phyloP scores from a whole-genome alignment of 2,888 invertebrate species.

The Prosapia bicincta region DNA sequence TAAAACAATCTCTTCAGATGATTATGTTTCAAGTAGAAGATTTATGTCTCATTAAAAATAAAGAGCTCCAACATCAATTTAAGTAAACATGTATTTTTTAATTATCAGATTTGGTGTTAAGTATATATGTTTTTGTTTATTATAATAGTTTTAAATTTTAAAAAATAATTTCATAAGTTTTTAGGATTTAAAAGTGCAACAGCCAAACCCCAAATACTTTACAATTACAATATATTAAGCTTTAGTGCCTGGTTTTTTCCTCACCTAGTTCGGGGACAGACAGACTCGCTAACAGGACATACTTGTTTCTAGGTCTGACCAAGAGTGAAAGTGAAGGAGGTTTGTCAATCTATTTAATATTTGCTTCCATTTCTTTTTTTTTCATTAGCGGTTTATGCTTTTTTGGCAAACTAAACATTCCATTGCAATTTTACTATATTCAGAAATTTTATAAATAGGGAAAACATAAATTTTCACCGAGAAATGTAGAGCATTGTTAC shows the following conservation, averaged over 20 bases:
- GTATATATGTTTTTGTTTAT: too few species aligned
- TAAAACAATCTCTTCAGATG: too few species aligned
- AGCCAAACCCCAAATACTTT: too few species aligned
- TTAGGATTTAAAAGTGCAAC: too few species aligned
- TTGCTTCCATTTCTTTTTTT: not conserved
- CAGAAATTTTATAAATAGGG: not conserved
- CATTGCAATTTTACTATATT: not conserved
- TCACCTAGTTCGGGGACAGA: not conserved
- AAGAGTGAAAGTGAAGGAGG: not conserved
- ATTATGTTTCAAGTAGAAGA: too few species aligned
- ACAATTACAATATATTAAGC: too few species aligned
- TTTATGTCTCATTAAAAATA: too few species aligned
- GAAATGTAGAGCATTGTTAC: not conserved
- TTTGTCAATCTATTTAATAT: not conserved
- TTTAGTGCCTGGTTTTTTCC: not conserved
- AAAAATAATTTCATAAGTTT: too few species aligned
- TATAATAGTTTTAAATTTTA: too few species aligned
- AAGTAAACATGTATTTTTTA: too few species aligned
- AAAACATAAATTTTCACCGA: not conserved
- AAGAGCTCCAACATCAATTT: too few species aligned
- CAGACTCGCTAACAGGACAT: not conserved
- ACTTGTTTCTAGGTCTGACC: conserved; percentile 2
- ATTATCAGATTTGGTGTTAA: too few species aligned
- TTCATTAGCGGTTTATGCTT: not conserved
- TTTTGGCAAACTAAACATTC: not conserved